Conservation (phyloP, 1,140 invertebrate species). For the Archegozetes longisetosus region DNA sequence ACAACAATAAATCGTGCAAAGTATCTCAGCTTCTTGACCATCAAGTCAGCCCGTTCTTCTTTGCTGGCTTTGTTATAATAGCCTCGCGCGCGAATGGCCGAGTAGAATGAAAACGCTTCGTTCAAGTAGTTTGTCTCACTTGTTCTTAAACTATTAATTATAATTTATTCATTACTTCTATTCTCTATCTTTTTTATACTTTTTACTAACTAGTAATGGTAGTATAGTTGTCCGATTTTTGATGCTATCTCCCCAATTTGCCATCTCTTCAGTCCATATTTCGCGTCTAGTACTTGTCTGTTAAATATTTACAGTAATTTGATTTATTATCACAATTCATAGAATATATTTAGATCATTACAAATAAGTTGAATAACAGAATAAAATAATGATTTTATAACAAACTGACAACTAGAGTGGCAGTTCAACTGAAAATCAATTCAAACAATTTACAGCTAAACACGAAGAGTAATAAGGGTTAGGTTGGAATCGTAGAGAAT, state of each 20-base stretch:
- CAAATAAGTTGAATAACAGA: too few relatives aligned
- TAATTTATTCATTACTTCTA: not conserved
- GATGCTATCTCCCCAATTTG: conserved; percentile 97
- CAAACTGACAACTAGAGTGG: too few relatives aligned
- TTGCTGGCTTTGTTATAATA: conserved; percentile 88
- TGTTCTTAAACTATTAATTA: conserved; percentile 58
- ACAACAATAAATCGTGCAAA: conserved; percentile 94
- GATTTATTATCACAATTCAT: too few relatives aligned
- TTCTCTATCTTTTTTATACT: not conserved
- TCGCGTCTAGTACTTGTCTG: conserved; percentile 64
- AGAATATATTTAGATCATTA: too few relatives aligned
- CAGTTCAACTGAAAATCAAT: too few relatives aligned
- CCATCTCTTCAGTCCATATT: conserved; percentile 91
- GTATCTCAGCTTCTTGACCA: conserved; percentile 93
- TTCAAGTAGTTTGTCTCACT: conserved; percentile 91
- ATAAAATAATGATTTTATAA: too few relatives aligned
- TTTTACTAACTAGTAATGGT: conserved; percentile 88
- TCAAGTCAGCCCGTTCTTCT: conserved; percentile 82
- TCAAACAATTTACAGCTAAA: too few relatives aligned
- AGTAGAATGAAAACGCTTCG: conserved; percentile 91
- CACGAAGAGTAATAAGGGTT: too few relatives aligned
- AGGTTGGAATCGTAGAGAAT: too few relatives aligned
- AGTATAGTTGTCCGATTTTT: conserved; percentile 96
- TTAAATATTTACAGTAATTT: too few relatives aligned
- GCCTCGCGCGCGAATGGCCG: conserved; percentile 75